Evolutionary conservation across 1,140 invertebrate genomes (phyloP), one percentile per base, ranked within the genome.

Genomic region (Zaprionus tsacasi): DNA sequence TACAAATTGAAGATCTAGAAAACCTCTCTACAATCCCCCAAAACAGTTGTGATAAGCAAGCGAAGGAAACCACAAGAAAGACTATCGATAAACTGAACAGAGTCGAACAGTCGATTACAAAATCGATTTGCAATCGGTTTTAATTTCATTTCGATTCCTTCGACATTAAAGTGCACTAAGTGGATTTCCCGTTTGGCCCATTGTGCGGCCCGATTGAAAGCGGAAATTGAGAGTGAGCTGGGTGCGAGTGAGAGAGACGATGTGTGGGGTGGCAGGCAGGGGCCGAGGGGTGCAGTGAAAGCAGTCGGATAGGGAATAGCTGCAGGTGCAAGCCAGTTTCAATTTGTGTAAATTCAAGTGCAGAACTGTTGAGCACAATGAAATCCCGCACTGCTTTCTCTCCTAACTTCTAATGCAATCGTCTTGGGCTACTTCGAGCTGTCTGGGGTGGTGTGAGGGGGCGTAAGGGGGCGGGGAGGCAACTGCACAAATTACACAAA

Each of bases 401-500:
- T 60, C 30, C 48, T 57, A 63, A 69, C n/a, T 63, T 52, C 40
- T 52, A 58, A 75, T 60, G 56, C 55, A 68, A 52, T 57, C 43
- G n/a, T 33, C 15, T 38, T 38, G 25, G 36, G 7, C 27, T 30
- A 6, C 27, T 30, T 1, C 27, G 27, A 30, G 27, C 1, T 6
- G 27, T 30, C 1, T 21, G 21, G 21, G 21, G 21, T 21, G 21
- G 1, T 21, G 21, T 21, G 21, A n/a, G n/a, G n/a, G n/a, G n/a
- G n/a, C n/a, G 25, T 1, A 1, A 15, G 6, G 11, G 35, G 65
- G 48, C n/a, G 25, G 33, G 40, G 60, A 50, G 15, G 17, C 45
- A 25, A 45, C 52, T 66, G 52, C 54, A 56, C 27, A 70, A 70
- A 78, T 78, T 74, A 78, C 72, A 71, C 72, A 79, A 79, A 76